phyloP scores from a whole-genome alignment of 1,140 invertebrate species.

The Brachionus koreanus region DNA sequence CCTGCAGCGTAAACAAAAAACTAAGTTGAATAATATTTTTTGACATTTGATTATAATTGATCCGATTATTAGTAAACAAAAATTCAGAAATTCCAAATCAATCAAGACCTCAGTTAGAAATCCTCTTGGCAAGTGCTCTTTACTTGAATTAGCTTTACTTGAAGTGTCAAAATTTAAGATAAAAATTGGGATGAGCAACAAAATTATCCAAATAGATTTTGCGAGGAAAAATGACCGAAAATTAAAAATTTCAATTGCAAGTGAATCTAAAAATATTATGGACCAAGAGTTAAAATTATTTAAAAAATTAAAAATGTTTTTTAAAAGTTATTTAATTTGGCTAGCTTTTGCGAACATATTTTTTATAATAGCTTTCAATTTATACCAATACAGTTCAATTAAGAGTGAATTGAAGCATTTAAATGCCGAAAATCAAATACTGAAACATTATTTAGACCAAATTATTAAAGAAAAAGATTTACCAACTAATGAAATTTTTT shows the following conservation, averaged over 20 bases:
- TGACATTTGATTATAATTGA: not conserved
- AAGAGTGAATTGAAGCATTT: not conserved
- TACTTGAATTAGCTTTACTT: not conserved
- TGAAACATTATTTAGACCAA: not conserved
- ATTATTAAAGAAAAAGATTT: not conserved
- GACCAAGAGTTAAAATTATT: not conserved
- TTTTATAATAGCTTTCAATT: not conserved
- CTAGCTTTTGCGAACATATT: not conserved
- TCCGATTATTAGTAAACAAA: not conserved
- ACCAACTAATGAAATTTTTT: not conserved
- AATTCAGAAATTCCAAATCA: not conserved
- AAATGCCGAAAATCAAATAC: not conserved
- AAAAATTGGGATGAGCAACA: not conserved
- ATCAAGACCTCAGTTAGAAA: not conserved
- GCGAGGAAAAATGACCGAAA: not conserved
- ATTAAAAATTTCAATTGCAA: not conserved
- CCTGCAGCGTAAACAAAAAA: not conserved
- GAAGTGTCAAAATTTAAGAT: not conserved
- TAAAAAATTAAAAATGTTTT: not conserved
- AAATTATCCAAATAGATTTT: not conserved
- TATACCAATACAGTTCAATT: not conserved
- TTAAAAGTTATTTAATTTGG: not conserved
- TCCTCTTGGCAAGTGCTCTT: not conserved
- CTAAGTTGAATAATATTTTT: not conserved
- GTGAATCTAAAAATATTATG: not conserved